Conservation (phyloP, 2,888 invertebrate genomes). For the Fragum sueziense region DNA sequence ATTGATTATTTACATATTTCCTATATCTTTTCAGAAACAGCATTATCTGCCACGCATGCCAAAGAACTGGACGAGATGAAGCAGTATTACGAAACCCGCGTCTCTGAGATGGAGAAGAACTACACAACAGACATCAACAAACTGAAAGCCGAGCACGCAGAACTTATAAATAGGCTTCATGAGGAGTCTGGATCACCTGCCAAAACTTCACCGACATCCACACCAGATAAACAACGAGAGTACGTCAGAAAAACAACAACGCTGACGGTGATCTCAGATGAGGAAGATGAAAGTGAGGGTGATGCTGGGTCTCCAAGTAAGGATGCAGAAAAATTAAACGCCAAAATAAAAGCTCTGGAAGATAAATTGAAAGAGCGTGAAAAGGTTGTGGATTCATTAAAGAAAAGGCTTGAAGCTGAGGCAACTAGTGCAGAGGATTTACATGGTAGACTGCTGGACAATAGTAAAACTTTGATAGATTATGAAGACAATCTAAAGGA, state of each 20-base stretch:
- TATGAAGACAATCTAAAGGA: conserved; percentile 59
- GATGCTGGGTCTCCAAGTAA: conserved; percentile 38
- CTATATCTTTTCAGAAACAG: conserved; percentile 22
- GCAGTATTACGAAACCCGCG: conserved; percentile 64
- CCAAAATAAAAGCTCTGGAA: conserved; percentile 46
- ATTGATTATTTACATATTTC: too few species aligned
- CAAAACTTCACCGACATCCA: conserved; percentile 22
- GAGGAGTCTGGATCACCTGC: conserved; percentile 37
- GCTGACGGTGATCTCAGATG: conserved; percentile 67
- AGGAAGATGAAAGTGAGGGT: conserved; percentile 46
- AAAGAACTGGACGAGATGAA: conserved; percentile 66
- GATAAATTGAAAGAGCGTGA: conserved; percentile 61
- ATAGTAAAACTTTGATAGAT: conserved; percentile 56
- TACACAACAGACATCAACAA: conserved; percentile 62
- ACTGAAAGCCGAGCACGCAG: conserved; percentile 53
- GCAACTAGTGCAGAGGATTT: conserved; percentile 58
- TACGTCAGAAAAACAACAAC: conserved; percentile 66
- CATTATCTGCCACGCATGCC: conserved; percentile 56
- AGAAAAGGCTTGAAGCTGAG: conserved; percentile 61
- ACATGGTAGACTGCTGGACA: conserved; percentile 53
- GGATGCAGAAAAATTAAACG: conserved; percentile 33
- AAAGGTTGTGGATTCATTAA: conserved; percentile 61
- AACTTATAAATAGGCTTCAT: conserved; percentile 46
- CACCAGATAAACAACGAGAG: conserved; percentile 55
- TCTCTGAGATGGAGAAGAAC: conserved; percentile 62